Percentiles rank a stretch among this genome's conserved stretches.
Conservation (phyloP, 2,797 vertebrate species). For the Coendou prehensilis region DNA sequence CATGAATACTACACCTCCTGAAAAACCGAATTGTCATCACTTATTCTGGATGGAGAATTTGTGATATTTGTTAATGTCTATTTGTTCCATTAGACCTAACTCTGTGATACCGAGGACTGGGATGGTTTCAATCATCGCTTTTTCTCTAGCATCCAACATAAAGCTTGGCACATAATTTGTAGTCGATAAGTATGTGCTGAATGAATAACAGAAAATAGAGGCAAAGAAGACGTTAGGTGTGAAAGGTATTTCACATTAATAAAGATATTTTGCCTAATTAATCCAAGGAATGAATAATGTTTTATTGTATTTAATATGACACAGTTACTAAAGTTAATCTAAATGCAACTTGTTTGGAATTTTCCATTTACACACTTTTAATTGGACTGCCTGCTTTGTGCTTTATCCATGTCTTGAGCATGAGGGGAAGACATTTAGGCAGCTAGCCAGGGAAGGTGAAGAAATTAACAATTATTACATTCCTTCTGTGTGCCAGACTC, state of each 20-base stretch:
- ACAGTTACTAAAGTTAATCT: slow-evolving; percentile 10
- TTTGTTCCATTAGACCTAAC: background rate
- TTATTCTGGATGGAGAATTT: slow-evolving; percentile 36
- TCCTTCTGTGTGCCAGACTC: background rate
- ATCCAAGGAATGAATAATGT: background rate
- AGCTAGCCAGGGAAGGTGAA: background rate
- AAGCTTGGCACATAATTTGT: background rate
- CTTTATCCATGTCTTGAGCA: background rate
- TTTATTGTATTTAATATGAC: background rate
- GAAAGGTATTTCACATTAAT: background rate
- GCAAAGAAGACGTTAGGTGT: background rate
- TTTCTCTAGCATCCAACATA: background rate
- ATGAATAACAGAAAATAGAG: background rate
- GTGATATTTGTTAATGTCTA: slow-evolving; percentile 17
- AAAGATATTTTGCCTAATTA: background rate
- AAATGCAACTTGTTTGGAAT: background rate
- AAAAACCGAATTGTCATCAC: slow-evolving; percentile 55
- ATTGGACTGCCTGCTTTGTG: background rate
- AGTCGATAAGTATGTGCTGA: slow-evolving; percentile 8
- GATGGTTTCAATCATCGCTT: background rate
- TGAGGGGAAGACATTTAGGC: background rate
- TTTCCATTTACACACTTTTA: background rate
- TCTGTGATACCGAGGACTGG: background rate
- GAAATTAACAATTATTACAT: background rate
- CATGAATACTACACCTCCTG: slow-evolving; percentile 79